Base-by-base conservation (phyloP, 2,888 invertebrate genomes). In the Junonia oenone region DNA sequence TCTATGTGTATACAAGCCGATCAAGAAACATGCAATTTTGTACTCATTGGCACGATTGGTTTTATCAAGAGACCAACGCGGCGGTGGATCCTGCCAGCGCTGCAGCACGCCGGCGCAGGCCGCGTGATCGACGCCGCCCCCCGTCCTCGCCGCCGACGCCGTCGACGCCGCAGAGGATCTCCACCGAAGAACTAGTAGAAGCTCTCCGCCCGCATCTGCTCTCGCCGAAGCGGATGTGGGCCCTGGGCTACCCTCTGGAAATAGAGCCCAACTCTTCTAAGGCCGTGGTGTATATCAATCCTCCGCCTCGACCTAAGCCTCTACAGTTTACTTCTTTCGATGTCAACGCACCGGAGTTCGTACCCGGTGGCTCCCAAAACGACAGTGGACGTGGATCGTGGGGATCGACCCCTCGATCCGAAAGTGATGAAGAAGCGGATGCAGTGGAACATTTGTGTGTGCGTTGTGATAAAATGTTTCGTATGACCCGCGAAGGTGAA, bases 181-280 rank as follows among this genome's bases (percentile, higher is more conserved):
- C 92, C 46, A 92, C 94, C 67, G 81, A 80, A 15, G 90, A 92
- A 61, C 73, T 95, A 66, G 91, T 84, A 43, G 79, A 85, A 47
- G 88, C 92, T 40, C 80, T 96, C 46, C 90, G 90, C 1, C 90
- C 91, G 54, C 94, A 95, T 77, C 72, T 93, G 15, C 86, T 96
- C 47, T 91, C 91, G 19, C 87, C 89, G 6, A 91, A 93, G 63
- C 91, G 93, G 58, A 85, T 95, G 78, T 87, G 92, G 64, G 90
- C 91, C 9, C 89, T 94, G 62, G 96, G 96, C 1, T 96, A 93
- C 71, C 96, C 96, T 0, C 84, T 95, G 6, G 93, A 94, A 67
- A 92, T 93, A 61, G 90, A 90, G 47, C 76, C 90, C 8, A 89
- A 91, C 63, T 92, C 93, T 1, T 92, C 92, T 35, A 90, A 91